Conservation (phyloP, 2,888 invertebrate genomes). For the Tiliacea aurago region DNA sequence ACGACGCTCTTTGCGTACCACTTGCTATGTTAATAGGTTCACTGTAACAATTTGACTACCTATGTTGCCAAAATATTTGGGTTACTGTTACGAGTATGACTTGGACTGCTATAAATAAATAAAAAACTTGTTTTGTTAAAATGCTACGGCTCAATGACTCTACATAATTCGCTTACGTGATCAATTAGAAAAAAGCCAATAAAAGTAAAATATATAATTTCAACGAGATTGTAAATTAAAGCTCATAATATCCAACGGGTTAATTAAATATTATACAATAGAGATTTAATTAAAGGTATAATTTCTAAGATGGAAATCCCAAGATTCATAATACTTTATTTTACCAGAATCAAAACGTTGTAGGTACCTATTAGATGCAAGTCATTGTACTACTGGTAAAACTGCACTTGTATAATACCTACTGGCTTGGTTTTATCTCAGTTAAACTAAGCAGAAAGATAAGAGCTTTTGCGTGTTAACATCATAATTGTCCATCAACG, state of each 20-base stretch:
- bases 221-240: slow-evolving; percentile 4
- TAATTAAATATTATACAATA: slow-evolving; percentile 39
- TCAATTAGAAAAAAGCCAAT: slow-evolving; percentile 14
- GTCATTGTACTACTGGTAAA: slow-evolving; percentile 17
- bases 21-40: slow-evolving; percentile 76
- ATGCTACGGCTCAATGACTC: slow-evolving; percentile 18
- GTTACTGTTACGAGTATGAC: slow-evolving; percentile 64
- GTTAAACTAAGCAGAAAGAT: slow-evolving; percentile 58
- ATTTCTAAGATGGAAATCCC: slow-evolving; percentile 7
- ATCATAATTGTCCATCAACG: slow-evolving; percentile 18
- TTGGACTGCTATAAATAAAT: slow-evolving; percentile 35
- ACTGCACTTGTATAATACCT: slow-evolving; percentile 20
- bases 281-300: slow-evolving; percentile 10
- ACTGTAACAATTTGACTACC: slow-evolving; percentile 66
- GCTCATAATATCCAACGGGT: slow-evolving; percentile 1
- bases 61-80: slow-evolving; percentile 65
- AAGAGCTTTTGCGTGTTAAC: slow-evolving; percentile 30
- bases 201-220: slow-evolving; percentile 21
- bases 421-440: slow-evolving; percentile 26
- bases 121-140: slow-evolving; percentile 22
- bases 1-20: slow-evolving; percentile 75
- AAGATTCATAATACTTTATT: slow-evolving; percentile 1
- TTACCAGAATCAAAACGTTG: background rate
- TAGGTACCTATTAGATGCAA: background rate
- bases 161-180: slow-evolving; percentile 33